Evolutionary conservation across 1,140 invertebrate genomes (phyloP), one percentile per base, ranked within the genome.

Genomic region (Drosophila takahashii): DNA sequence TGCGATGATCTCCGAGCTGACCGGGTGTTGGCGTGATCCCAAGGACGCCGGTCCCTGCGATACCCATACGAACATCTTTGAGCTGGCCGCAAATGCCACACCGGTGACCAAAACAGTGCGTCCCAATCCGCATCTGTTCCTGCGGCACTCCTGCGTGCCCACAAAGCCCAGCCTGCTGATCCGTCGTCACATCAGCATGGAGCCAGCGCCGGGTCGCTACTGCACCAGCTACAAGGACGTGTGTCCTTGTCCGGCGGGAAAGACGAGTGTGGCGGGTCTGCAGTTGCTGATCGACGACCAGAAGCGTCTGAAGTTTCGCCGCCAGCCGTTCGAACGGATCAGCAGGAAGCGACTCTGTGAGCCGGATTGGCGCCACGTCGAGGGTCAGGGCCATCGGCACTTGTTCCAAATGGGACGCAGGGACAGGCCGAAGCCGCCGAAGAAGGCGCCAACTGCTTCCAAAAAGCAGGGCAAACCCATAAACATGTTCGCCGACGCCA

Each of bases 251-350:
- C 41, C 62, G 6, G 11, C 53, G 6, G 77, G 79, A 7, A 71
- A 74, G 26, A 70, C 60, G 1, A 58, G 36, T 10, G 62, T 73
- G 50, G 74, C 90, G 5, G 48, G 54, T 0, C 47, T 91, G 13
- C 52, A 70, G 16, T 5, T 90, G 4, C 8, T 52, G 6, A 77
- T 91, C 4, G 90, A 91, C 3, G 53, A 59, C 0, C 83, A 90
- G 57, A 91, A 91, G 52, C 70, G 83, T 0, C 16, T 54, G 0
- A 91, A 90, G 67, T 91, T 91, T 22, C 86, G 90, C 1, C 80
- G 86, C 0, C 50, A 58, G 58, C 83, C 86, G 4, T 91, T 79
- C 41, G 57, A 41, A 16, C 48, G 48, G 7, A 85, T 91, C 42
- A 79, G 66, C 18, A 10, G 37, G 1, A 62, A 65, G 1, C 45